Evolutionary conservation across 2,888 invertebrate genomes (phyloP).

Genomic region (Patella depressa): DNA sequence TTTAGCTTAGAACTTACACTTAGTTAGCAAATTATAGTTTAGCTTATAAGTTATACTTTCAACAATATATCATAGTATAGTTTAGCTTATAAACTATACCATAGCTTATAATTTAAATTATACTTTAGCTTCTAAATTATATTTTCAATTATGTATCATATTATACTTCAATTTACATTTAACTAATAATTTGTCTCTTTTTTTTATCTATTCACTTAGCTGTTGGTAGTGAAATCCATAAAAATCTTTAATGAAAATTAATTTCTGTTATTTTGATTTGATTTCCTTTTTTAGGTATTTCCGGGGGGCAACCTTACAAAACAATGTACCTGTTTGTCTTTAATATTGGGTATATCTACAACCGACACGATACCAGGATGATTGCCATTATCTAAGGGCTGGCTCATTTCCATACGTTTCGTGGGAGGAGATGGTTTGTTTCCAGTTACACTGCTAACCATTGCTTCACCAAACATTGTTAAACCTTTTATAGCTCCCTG

Average conservation of each 20-base stretch:
- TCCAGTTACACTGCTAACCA: conserved; percentile 90
- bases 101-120: too few relatives aligned
- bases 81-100: too few relatives aligned
- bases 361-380: conserved; percentile 89
- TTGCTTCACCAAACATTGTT: conserved; percentile 86
- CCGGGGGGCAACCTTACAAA: neutral
- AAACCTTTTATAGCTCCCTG: conserved; percentile 89
- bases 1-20: too few relatives aligned
- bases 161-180: too few relatives aligned
- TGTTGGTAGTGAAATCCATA: neutral
- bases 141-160: too few relatives aligned
- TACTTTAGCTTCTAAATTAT: too few relatives aligned
- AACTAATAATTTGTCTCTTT: too few relatives aligned
- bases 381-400: conserved; percentile 60
- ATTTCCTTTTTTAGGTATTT: neutral
- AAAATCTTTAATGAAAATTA: neutral
- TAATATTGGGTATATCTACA: conserved; percentile 76
- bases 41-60: too few relatives aligned
- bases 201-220: too few relatives aligned
- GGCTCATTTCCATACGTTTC: conserved; percentile 54
- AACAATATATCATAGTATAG: too few relatives aligned
- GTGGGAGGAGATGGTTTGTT: conserved; percentile 60
- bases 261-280: neutral
- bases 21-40: too few relatives aligned
- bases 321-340: conserved; percentile 51